Percentiles rank a stretch among this genome's conserved stretches.
Conservation (phyloP, 2,113 vertebrate species). For the Phylloscopus trochilus region DNA sequence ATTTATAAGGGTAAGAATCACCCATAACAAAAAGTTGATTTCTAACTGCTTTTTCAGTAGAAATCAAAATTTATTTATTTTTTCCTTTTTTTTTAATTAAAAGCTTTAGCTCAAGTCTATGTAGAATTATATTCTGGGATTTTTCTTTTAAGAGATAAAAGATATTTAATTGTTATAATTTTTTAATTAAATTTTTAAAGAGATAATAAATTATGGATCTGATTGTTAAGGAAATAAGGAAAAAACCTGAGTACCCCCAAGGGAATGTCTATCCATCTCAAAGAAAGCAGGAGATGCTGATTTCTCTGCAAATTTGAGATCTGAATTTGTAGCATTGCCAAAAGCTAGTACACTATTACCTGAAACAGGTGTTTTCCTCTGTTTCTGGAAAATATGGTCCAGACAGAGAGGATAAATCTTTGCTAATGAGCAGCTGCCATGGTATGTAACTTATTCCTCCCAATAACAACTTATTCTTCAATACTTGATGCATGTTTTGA, state of each 20-base stretch:
- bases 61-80: neutral
- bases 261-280: neutral
- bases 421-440: neutral
- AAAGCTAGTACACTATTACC: neutral
- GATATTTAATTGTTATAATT: neutral
- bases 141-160: neutral
- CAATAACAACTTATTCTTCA: neutral
- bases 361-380: neutral
- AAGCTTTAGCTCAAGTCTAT: neutral
- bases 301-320: neutral
- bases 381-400: neutral
- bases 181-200: neutral
- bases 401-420: neutral
- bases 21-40: neutral
- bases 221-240: neutral
- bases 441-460: neutral
- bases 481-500: neutral
- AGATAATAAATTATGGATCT: neutral
- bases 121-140: neutral
- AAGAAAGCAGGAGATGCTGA: neutral
- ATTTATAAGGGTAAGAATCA: neutral
- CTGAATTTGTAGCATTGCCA: neutral
- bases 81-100: too few relatives aligned
- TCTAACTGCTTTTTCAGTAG: neutral
- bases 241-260: neutral